Evolutionary conservation across 2,888 invertebrate species (phyloP), one percentile per base, ranked within the genome.

Genomic region (Clistopyga incitator): DNA sequence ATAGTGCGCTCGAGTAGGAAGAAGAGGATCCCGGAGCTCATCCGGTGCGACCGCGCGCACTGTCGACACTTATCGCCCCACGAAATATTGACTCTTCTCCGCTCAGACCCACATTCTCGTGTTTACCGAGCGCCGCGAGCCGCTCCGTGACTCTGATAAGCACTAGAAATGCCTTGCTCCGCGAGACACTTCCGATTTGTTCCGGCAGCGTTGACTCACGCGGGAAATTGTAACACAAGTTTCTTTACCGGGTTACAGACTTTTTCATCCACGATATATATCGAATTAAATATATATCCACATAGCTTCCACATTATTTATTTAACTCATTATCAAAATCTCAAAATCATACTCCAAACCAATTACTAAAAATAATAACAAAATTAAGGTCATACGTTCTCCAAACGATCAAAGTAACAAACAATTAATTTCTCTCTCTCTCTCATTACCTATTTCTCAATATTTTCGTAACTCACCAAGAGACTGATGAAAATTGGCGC

Each of bases 11-110:
- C 64, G 34, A 18, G 56, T 23, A 45, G 45, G 42, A 56, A 76
- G 42, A 56, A 76, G 71, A 71, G 59, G 64, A 59, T 68, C 45
- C 45, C 29, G 34, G 10, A 20, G 45, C 65, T 75, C 81, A 65
- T 77, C 81, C 81, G 71, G 77, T 20, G n/a, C n/a, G 23, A 25
- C 45, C 72, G 61, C 47, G 20, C 59, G 29, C 42, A 65, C 45
- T 11, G 25, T n/a, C 15, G 45, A 20, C 72, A 67, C 59, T 78
- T 72, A 72, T 77, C 81, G 54, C 77, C 20, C 77, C 20, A 72
- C 71, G 65, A 61, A 72, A 72, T 82, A 34, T 78, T 82, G 38
- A 77, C 67, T 82, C 67, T 56, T 71, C 65, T 18, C 18, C n/a
- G 65, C 34, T 71, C 59, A 47, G 81, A 71, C 81, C 81, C 50